Conservation (phyloP, 2,797 vertebrate species). For the Phoeniculus purpureus region DNA sequence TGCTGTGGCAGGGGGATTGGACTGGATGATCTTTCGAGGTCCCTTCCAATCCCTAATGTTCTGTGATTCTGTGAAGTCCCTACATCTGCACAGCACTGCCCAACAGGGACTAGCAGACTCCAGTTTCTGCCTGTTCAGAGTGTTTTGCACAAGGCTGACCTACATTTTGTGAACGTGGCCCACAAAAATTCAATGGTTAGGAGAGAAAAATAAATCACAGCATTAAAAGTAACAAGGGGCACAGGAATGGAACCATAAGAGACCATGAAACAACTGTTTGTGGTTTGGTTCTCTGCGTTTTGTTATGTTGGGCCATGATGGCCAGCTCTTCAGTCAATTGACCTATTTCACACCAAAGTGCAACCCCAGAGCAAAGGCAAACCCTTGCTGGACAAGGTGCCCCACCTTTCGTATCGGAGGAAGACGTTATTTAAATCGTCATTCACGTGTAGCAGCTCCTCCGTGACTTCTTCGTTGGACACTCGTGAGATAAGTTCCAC, state of each 20-base stretch:
- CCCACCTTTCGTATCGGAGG: conserved; percentile 92
- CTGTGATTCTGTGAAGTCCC: background rate
- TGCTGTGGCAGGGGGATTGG: too few relatives aligned
- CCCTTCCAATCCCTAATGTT: too few relatives aligned
- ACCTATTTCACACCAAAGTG: background rate
- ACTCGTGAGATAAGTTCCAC: conserved; percentile 95
- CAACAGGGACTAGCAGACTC: background rate
- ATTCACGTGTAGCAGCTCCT: conserved; percentile 95
- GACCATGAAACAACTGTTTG: conserved; percentile 4
- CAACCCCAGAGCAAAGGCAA: background rate
- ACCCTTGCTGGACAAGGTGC: background rate
- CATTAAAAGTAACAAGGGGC: background rate
- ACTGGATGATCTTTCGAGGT: too few relatives aligned
- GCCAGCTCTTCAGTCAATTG: background rate
- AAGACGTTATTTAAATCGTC: conserved; percentile 99
- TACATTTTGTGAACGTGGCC: background rate
- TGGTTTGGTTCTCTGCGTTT: background rate
- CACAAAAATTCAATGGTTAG: background rate
- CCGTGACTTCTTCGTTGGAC: conserved; percentile 94
- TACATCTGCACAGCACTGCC: background rate
- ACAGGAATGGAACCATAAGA: background rate
- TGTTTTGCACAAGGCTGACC: background rate
- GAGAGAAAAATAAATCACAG: background rate
- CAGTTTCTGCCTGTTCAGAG: background rate
- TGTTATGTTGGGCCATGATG: background rate